Evolutionary conservation across 2,888 invertebrate genomes (phyloP), one percentile per base, ranked within the genome.

Genomic region (Hypomecis punctinalis): DNA sequence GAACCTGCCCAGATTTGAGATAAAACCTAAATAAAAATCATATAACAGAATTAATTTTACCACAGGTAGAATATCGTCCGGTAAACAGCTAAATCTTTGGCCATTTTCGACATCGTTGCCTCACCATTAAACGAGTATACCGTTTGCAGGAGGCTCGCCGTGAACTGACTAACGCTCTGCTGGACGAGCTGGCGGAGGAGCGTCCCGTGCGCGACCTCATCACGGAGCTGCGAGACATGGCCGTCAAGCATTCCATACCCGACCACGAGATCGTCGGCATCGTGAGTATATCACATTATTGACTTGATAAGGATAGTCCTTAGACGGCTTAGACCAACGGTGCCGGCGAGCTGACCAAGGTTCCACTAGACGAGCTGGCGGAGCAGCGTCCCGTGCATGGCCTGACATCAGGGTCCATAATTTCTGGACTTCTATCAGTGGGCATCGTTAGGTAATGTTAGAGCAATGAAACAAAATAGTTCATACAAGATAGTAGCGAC

Each of bases 191-290:
- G 80, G 95, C 96, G 63, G 98, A 98, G 81, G 97, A 96, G 77
- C 97, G 97, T 85, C 94, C 97, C 58, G 95, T 97, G 76, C 96
- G 97, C 77, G 98, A 98, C 83, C 96, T 98, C 80, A 96, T 97
- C 74, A 93, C 95, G 70, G 97, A 98, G 88, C 95, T 98, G 72
- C 96, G 96, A 77, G 98, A 99, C 84, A 96, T 97, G 94, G 96
- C 97, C 76, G 91, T 93, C 78, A 96, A 96, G 86, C 95, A 96
- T 89, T 94, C 94, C 89, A 97, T 99, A 83, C 96, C 96, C 60
- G 99, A 99, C 89, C 97, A 98, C 85, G 99, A 99, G 93, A 96
- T 97, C 75, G 95, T 97, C 78, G 95, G 96, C 79, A 94, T 98
- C 89, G 97, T 98, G 93, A 95, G 95, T 94, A 72, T 47, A 54